phyloP scores from a whole-genome alignment of 2,797 vertebrate genomes.

The Squalus acanthias region DNA sequence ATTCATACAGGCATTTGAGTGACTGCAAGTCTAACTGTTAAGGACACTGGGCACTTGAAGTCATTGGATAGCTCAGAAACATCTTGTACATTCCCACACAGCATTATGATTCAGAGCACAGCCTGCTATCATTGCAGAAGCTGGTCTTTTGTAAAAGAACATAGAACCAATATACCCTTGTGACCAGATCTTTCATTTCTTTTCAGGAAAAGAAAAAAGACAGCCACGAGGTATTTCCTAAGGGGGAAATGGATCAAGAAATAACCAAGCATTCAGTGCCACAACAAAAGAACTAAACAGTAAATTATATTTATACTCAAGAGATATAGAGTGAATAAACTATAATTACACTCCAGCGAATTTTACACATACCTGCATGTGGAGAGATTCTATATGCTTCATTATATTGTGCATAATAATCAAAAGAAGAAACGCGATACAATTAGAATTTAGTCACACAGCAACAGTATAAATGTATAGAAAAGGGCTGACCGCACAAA shows the following conservation, averaged over 20 bases:
- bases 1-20: conserved; percentile 11
- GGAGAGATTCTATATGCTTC: conserved; percentile 14
- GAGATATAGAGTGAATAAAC: conserved; percentile 5
- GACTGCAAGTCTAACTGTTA: neutral
- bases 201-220: conserved; percentile 39
- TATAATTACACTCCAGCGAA: neutral
- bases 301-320: conserved; percentile 41
- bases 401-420: conserved; percentile 8
- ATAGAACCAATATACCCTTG: neutral
- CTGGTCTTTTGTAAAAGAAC: conserved; percentile 43
- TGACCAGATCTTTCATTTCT: conserved; percentile 42
- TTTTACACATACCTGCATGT: neutral
- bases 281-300: conserved; percentile 43
- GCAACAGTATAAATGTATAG: neutral
- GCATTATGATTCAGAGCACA: conserved; percentile 48
- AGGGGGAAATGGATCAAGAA: conserved; percentile 43
- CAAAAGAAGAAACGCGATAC: conserved; percentile 40
- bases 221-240: conserved; percentile 28
- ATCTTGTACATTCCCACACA: conserved; percentile 36
- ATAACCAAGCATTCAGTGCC: conserved; percentile 46
- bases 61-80: conserved; percentile 27
- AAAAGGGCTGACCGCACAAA: neutral
- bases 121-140: conserved; percentile 40
- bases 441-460: conserved; percentile 39
- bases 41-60: conserved; percentile 40